These are phyloP conservation scores for Lepilemur ruficaudatus DNA, from an alignment of 2,797 vertebrate genomes.

Conservation along the genomic window DNA sequence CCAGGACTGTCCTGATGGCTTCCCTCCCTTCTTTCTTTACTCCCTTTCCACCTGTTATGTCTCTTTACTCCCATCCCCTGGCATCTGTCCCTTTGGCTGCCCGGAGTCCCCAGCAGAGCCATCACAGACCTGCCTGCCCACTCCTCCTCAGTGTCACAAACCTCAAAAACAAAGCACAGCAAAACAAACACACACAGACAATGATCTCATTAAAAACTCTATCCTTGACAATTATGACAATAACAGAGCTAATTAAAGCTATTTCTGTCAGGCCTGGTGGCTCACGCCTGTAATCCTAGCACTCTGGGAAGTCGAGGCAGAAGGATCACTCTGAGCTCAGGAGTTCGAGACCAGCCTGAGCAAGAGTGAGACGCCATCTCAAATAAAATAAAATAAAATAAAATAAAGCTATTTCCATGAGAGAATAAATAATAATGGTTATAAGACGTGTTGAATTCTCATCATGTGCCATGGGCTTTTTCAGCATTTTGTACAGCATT, in stretches of 20 bases:
- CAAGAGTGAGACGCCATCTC: too few species aligned
- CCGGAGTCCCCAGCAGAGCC: neutral
- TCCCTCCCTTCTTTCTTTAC: neutral
- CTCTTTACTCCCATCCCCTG: neutral
- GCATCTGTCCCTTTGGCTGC: neutral
- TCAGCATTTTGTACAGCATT: neutral
- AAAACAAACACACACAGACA: neutral
- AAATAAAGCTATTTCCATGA: neutral
- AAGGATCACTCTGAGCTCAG: too few species aligned
- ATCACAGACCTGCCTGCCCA: neutral
- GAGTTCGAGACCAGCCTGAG: too few species aligned
- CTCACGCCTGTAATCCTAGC: too few species aligned
- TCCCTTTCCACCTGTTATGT: neutral
- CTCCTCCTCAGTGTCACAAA: neutral
- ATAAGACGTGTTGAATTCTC: neutral
- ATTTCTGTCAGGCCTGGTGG: neutral
- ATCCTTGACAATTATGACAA: neutral
- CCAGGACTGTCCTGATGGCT: neutral
- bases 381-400: too few species aligned
- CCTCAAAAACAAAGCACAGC: neutral
- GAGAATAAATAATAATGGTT: neutral
- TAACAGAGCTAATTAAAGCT: neutral
- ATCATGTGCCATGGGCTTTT: neutral
- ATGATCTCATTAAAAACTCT: neutral
- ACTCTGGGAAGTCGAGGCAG: too few species aligned